Conservation (phyloP, 2,888 invertebrate genomes). For the Watsonalla binaria region DNA sequence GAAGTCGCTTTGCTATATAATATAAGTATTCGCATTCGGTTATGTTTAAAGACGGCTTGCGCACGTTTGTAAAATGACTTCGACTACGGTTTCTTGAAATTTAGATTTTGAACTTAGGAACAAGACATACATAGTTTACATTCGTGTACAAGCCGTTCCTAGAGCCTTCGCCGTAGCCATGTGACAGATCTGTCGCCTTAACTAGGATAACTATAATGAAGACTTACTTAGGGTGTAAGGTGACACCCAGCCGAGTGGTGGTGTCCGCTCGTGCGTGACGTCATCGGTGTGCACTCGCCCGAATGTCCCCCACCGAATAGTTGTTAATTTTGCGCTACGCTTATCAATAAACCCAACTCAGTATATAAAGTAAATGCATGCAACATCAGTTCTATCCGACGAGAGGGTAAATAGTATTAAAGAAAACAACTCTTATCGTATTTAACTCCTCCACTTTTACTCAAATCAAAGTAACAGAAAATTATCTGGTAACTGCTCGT, state of each 20-base stretch:
- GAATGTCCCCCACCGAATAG: slow-evolving; percentile 34
- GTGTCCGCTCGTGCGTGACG: not conserved
- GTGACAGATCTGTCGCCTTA: slow-evolving; percentile 71
- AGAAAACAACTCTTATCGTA: slow-evolving; percentile 70
- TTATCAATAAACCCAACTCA: slow-evolving; percentile 49
- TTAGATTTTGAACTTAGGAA: not conserved
- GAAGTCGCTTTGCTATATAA: slow-evolving; percentile 2
- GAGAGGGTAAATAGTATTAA: slow-evolving; percentile 53
- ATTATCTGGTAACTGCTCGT: slow-evolving; percentile 70
- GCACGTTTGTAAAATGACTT: not conserved
- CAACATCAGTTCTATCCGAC: slow-evolving; percentile 35
- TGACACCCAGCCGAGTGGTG: not conserved
- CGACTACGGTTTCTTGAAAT: not conserved
- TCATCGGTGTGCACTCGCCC: slow-evolving; percentile 17
- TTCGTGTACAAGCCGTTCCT: slow-evolving; percentile 56
- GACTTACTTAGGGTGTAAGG: slow-evolving; percentile 36
- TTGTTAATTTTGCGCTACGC: slow-evolving; percentile 58
- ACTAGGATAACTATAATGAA: slow-evolving; percentile 62
- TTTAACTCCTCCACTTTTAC: slow-evolving; percentile 70
- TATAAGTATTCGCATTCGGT: not conserved
- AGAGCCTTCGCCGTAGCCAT: slow-evolving; percentile 61
- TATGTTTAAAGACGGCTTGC: not conserved
- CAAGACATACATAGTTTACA: slow-evolving; percentile 6
- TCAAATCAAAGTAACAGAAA: slow-evolving; percentile 72
- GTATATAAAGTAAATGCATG: slow-evolving; percentile 36